These are phyloP conservation scores for Gallinago stenura DNA, from an alignment of 2,797 vertebrate genomes.

Conservation along the genomic window DNA sequence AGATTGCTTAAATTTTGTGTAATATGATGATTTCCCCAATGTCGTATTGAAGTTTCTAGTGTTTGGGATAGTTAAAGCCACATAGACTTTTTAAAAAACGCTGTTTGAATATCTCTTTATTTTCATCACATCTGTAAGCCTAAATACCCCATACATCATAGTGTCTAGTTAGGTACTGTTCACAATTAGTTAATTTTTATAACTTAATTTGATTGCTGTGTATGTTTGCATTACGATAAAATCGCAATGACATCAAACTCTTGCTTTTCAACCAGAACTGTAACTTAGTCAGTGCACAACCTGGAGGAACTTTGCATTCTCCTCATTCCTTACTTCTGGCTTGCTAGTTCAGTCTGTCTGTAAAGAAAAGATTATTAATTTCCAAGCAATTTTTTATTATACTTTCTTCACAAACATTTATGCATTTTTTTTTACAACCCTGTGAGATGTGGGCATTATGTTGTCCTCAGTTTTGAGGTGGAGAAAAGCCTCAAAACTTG, in stretches of 20 bases:
- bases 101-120: neutral
- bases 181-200: neutral
- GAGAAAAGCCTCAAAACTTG: neutral
- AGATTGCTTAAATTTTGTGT: neutral
- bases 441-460: neutral
- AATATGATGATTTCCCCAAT: neutral
- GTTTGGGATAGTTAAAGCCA: neutral
- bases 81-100: neutral
- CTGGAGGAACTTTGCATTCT: neutral
- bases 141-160: neutral
- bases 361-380: neutral
- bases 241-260: neutral
- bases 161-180: neutral
- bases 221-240: neutral
- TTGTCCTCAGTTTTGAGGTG: neutral
- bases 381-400: neutral
- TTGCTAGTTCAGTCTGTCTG: neutral
- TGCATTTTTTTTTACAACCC: neutral
- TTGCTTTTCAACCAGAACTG: neutral
- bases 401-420: neutral
- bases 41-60: neutral
- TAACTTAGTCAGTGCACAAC: neutral
- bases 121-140: neutral
- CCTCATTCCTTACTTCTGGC: neutral
- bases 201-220: neutral